Conservation (phyloP, 2,113 vertebrate species). For the Ammospiza caudacuta region DNA sequence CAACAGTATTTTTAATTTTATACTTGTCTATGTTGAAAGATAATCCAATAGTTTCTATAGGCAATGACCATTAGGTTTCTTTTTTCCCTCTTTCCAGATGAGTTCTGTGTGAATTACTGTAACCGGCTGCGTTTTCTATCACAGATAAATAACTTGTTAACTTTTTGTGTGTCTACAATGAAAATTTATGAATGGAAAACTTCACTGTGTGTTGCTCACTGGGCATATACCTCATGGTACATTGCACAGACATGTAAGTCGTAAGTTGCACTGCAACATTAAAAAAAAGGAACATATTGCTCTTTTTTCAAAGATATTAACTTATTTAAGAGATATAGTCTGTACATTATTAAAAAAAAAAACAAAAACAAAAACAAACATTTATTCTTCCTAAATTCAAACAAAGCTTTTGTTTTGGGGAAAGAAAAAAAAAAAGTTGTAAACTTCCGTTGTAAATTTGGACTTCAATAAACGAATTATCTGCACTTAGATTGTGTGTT, state of each 20-base stretch:
- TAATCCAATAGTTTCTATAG: constrained; percentile 68
- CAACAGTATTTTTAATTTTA: constrained; percentile 71
- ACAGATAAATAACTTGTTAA: constrained; percentile 71
- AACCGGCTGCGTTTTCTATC: constrained; percentile 69
- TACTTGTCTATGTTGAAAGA: constrained; percentile 64
- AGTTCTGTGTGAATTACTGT: constrained; percentile 67
- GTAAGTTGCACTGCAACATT: constrained; percentile 96
- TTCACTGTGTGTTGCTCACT: constrained; percentile 90
- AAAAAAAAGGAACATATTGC: constrained; percentile 90
- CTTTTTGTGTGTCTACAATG: constrained; percentile 81
- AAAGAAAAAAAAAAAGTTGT: constrained; percentile 64
- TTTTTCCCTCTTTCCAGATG: constrained; percentile 52
- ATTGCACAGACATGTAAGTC: constrained; percentile 92
- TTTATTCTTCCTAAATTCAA: constrained; percentile 89
- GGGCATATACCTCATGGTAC: constrained; percentile 89
- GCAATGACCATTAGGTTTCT: constrained; percentile 57
- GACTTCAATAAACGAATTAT: constrained; percentile 90
- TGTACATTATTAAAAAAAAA: constrained; percentile 83
- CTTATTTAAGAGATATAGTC: constrained; percentile 82
- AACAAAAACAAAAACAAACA: constrained; percentile 63
- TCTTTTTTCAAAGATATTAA: constrained; percentile 91
- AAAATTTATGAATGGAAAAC: constrained; percentile 85
- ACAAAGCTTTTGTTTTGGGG: constrained; percentile 84
- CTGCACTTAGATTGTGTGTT: constrained; percentile 75
- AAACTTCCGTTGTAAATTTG: constrained; percentile 87